phyloP scores from a whole-genome alignment of 2,113 vertebrate genomes.

The Erythrolamprus reginae region DNA sequence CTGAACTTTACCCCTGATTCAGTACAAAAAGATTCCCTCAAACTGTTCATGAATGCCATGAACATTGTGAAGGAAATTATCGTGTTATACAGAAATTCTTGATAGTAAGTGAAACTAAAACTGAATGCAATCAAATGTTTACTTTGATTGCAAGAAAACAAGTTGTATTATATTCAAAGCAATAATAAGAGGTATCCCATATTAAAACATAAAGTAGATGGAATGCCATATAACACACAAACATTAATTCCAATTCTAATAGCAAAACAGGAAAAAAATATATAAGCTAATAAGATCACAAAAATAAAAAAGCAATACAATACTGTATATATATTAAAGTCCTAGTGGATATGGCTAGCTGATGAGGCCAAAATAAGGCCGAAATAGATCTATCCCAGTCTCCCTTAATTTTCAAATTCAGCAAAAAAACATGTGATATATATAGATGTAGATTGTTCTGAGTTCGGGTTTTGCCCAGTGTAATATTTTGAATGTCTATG shows the following conservation, averaged over 20 bases:
- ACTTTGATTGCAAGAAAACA: neutral
- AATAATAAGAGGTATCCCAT: neutral
- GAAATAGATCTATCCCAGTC: no score
- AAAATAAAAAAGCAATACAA: neutral
- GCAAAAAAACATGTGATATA: no score
- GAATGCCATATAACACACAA: neutral
- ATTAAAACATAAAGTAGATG: neutral
- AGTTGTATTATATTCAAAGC: neutral
- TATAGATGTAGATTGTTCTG: no score
- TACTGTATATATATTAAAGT: neutral
- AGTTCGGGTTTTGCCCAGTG: no score
- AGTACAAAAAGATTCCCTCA: neutral
- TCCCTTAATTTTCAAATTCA: no score
- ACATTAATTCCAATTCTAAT: neutral
- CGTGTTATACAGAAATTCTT: neutral
- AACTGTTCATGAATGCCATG: neutral
- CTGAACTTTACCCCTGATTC: no score
- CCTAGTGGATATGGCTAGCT: no score
- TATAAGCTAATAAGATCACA: neutral
- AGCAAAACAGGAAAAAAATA: neutral
- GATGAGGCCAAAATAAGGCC: no score
- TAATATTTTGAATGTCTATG: no score
- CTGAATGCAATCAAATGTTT: neutral
- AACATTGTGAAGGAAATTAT: neutral
- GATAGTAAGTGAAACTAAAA: neutral